A percentile compares a stretch with the other conserved stretches of the same genome.
phyloP scores from a whole-genome alignment of 1,140 invertebrate genomes.

The Saccostrea echinata region DNA sequence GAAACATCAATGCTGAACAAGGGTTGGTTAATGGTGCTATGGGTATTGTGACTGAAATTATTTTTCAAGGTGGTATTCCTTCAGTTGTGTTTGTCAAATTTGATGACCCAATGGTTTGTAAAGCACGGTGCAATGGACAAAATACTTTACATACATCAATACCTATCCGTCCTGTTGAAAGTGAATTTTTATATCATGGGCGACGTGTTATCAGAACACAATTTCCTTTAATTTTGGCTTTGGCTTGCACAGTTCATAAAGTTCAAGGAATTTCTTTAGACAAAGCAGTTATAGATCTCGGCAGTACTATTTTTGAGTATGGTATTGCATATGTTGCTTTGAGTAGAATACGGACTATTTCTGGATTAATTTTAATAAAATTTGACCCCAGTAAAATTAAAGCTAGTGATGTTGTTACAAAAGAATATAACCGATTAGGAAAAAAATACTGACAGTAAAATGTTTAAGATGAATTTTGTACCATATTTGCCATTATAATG shows the following conservation, averaged over 20 bases:
- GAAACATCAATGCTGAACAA: slow-evolving; percentile 55
- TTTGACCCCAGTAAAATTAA: slow-evolving; percentile 39
- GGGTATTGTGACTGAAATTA: slow-evolving; percentile 42
- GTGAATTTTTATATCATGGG: slow-evolving; percentile 48
- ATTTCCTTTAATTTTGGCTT: slow-evolving; percentile 59
- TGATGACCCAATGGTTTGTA: slow-evolving; percentile 59
- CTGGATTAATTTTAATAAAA: slow-evolving; percentile 47
- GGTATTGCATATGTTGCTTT: slow-evolving; percentile 62
- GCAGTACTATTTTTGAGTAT: slow-evolving; percentile 54
- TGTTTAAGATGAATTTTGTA: slow-evolving; percentile 13
- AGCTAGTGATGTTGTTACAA: slow-evolving; percentile 22
- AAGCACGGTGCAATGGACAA: slow-evolving; percentile 30
- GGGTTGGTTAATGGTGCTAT: slow-evolving; percentile 62
- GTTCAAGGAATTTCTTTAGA: slow-evolving; percentile 60
- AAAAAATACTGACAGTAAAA: background rate
- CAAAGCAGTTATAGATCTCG: slow-evolving; percentile 51
- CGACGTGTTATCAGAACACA: slow-evolving; percentile 52
- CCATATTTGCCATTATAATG: slow-evolving; percentile 24
- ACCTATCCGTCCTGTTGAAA: slow-evolving; percentile 44
- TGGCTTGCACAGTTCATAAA: slow-evolving; percentile 61
- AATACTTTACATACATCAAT: slow-evolving; percentile 21
- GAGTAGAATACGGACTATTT: slow-evolving; percentile 50
- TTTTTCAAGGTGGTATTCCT: background rate
- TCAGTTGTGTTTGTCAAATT: slow-evolving; percentile 50
- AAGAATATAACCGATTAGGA: slow-evolving; percentile 40